phyloP scores from a whole-genome alignment of 2,113 vertebrate genomes.

The Spizaetus ornatus region DNA sequence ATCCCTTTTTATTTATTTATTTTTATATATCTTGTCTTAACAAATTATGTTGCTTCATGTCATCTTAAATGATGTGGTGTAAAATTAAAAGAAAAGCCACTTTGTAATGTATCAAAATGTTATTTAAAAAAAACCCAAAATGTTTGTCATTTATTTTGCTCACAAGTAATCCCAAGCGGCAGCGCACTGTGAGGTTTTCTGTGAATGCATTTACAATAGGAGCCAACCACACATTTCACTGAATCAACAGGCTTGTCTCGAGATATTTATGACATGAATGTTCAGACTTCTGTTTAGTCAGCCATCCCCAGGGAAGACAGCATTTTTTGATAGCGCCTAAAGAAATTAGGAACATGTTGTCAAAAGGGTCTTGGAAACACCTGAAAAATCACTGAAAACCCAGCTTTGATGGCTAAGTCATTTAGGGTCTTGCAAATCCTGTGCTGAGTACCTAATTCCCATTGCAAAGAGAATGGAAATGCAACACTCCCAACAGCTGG shows the following conservation, averaged over 20 bases:
- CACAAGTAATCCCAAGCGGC: background rate
- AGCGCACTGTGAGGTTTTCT: conserved; percentile 49
- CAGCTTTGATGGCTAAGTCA: background rate
- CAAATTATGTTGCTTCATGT: conserved; percentile 34
- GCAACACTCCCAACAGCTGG: background rate
- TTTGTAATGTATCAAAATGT: conserved; percentile 46
- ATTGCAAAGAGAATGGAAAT: background rate
- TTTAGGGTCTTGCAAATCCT: background rate
- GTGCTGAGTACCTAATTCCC: background rate
- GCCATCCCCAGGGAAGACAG: background rate
- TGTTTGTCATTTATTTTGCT: conserved; percentile 44
- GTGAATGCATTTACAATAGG: conserved; percentile 48
- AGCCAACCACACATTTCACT: conserved; percentile 56
- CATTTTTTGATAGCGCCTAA: background rate
- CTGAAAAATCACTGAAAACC: background rate
- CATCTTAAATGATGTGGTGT: conserved; percentile 12
- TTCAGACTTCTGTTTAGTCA: conserved; percentile 53
- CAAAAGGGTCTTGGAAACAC: background rate
- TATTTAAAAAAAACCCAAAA: background rate
- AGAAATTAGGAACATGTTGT: background rate
- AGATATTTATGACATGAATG: conserved; percentile 50
- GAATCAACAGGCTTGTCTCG: conserved; percentile 35
- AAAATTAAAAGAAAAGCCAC: conserved; percentile 52
- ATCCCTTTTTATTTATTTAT: conserved; percentile 45
- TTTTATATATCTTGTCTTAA: conserved; percentile 7